A percentile compares a stretch with the other conserved stretches of the same genome.
These are phyloP conservation scores for Plotosus lineatus DNA, from an alignment of 2,113 vertebrate genomes.

Conservation along the genomic window DNA sequence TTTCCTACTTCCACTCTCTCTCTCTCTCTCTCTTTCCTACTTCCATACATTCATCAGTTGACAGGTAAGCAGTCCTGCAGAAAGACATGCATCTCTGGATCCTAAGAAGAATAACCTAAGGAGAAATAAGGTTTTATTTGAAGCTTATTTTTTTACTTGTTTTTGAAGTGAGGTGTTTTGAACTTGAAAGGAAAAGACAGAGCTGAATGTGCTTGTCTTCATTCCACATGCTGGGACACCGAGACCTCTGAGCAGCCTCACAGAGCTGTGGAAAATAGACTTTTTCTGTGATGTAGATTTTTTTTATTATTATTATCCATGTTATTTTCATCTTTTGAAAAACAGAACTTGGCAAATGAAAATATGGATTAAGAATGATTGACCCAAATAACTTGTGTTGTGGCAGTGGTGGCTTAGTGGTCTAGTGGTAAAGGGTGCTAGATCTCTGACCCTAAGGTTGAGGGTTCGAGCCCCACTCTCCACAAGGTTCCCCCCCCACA, in stretches of 20 bases:
- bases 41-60: slow-evolving; percentile 50
- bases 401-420: no score
- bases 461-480: no score
- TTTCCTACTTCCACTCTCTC: no score
- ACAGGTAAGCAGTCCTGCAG: slow-evolving; percentile 52
- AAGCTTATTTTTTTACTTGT: slow-evolving; percentile 19
- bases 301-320: slow-evolving; percentile 11
- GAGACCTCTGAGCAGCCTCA: slow-evolving; percentile 14
- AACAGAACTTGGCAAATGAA: slow-evolving; percentile 19
- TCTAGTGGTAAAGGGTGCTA: no score
- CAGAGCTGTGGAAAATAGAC: slow-evolving; percentile 15
- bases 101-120: slow-evolving; percentile 45
- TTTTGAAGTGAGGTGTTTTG: slow-evolving; percentile 50
- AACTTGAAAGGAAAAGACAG: slow-evolving; percentile 54
- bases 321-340: slow-evolving; percentile 27
- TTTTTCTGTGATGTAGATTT: slow-evolving; percentile 14
- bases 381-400: background rate
- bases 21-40: no score
- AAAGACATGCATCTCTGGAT: slow-evolving; percentile 57
- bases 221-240: slow-evolving; percentile 27
- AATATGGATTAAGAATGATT: background rate
- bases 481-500: no score
- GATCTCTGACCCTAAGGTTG: no score
- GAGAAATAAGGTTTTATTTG: slow-evolving; percentile 8
- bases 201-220: slow-evolving; percentile 19